Conservation (phyloP, 2,113 vertebrate genomes). For the Boleophthalmus pectinirostris region DNA sequence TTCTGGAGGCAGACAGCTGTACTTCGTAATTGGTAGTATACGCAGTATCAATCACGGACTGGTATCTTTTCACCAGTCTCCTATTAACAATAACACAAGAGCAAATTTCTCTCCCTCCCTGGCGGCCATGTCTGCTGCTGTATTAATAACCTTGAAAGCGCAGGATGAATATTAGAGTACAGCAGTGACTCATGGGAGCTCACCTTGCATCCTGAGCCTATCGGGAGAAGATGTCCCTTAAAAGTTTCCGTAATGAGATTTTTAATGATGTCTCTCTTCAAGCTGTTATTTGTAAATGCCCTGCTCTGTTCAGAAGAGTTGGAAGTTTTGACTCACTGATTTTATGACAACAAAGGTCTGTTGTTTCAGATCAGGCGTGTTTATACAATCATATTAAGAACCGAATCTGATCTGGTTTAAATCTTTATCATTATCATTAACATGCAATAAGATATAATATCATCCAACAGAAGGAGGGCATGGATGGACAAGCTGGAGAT, state of each 20-base stretch:
- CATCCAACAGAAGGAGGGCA: too few relatives aligned
- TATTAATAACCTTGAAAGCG: slow-evolving; percentile 35
- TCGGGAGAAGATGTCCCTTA: slow-evolving; percentile 8
- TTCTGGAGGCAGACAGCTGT: too few relatives aligned
- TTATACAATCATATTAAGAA: neutral
- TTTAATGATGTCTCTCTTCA: slow-evolving; percentile 35
- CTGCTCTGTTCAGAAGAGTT: neutral
- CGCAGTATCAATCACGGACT: neutral
- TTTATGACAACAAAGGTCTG: slow-evolving; percentile 2
- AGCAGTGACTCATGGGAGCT: slow-evolving; percentile 27
- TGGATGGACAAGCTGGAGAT: too few relatives aligned
- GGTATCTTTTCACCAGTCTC: neutral
- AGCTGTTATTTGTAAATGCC: slow-evolving; percentile 4
- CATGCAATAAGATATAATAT: too few relatives aligned
- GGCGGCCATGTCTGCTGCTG: slow-evolving; percentile 10
- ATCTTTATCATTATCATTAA: too few relatives aligned
- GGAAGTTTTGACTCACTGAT: neutral
- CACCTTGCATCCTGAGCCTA: slow-evolving; percentile 23
- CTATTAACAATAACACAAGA: neutral
- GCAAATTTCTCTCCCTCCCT: neutral
- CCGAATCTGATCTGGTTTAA: too few relatives aligned
- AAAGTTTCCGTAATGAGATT: slow-evolving; percentile 19
- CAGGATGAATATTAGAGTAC: slow-evolving; percentile 16
- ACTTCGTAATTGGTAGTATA: neutral
- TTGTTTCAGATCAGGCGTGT: neutral